Evolutionary conservation across 2,113 vertebrate genomes (phyloP).

Genomic region (Phrynocephalus versicolor): DNA sequence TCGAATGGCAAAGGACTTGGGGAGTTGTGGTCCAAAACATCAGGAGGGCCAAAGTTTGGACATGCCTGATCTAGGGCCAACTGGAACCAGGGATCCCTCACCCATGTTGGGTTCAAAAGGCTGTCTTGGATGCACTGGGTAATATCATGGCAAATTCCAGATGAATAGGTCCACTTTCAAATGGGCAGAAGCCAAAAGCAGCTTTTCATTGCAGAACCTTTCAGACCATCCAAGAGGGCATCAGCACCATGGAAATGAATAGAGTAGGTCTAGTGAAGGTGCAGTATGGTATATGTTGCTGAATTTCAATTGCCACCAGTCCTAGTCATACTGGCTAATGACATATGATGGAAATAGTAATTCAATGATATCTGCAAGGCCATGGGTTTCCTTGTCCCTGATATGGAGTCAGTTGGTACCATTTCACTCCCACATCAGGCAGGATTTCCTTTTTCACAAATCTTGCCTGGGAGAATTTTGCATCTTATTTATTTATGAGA

Average conservation of each 20-base stretch:
- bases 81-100: too few species aligned
- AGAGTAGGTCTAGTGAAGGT: not conserved
- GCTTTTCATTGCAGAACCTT: not conserved
- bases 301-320: too few species aligned
- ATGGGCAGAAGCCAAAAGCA: not conserved
- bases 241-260: not conserved
- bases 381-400: not conserved
- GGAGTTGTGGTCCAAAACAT: too few species aligned
- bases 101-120: too few species aligned
- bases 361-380: not conserved
- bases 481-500: too few species aligned
- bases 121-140: too few species aligned
- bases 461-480: not conserved
- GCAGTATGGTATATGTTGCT: not conserved
- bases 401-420: not conserved
- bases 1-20: too few species aligned
- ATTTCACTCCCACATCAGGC: not conserved
- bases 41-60: too few species aligned
- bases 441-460: not conserved
- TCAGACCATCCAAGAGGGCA: not conserved
- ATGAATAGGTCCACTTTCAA: not conserved
- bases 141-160: not conserved
- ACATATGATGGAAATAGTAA: not conserved
- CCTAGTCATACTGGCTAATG: not conserved
- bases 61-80: too few species aligned